Base-by-base conservation (phyloP, 2,113 vertebrate genomes). In the Nerophis lumbriciformis region DNA sequence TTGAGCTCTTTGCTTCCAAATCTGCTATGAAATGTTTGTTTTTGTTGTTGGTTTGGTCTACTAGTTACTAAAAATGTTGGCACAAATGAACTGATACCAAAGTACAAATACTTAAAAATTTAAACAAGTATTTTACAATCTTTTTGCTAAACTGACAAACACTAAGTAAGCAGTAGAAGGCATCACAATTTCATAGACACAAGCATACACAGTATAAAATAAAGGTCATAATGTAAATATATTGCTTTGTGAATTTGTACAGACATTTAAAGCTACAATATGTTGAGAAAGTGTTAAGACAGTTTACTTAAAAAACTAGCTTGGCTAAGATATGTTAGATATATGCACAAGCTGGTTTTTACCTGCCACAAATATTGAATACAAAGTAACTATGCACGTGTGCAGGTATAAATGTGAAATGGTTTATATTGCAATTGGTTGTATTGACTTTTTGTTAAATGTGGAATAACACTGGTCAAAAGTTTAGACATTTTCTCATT, bases 331-430 rank as follows among this genome's bases (percentile, higher is more conserved):
- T 28, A 28, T 28, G 48, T 58, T 61, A 13, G 35, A n/a, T 48
- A 57, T 71, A 51, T 56, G 13, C 12, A 52, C 19, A 28, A 59
- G 4, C 48, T 16, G 45, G 13, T 53, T 56, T 56, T 47, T 57
- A 13, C 52, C 42, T 15, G 16, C 54, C 45, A 60, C 35, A 39
- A 68, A 64, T 6, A 19, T 6, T 35, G 8, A 48, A 48, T 13
- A 11, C 35, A 28, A 45, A 45, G 39, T 63, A 65, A 65, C 73
- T 42, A 16, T 28, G 61, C 60, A 48, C 11, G 55, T 1, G 8
- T 2, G 28, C 28, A 52, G 53, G 68, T 3, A 63, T 38, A 59
- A 61, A 70, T 67, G 12, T 80, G 81, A 87, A 85, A 87, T 82
- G 76, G 68, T 73, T 69, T 54, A 4, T 45, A 35, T 13, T 55